Evolutionary conservation across 2,888 invertebrate genomes (phyloP), one percentile per base, ranked within the genome.

Genomic region (Eupelmus urozonus): DNA sequence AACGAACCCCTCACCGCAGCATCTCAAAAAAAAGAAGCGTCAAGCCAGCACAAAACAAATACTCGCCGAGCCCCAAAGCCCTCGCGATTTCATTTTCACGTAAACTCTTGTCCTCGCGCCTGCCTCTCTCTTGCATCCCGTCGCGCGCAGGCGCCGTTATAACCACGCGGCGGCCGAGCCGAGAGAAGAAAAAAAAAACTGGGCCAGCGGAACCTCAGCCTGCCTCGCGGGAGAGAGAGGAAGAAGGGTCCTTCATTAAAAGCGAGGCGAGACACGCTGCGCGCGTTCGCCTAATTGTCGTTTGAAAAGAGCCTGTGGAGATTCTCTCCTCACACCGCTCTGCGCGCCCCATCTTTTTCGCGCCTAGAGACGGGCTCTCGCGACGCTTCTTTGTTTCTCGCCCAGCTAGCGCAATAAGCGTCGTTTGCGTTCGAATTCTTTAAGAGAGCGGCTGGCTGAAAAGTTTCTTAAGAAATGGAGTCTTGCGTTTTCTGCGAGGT

Each of bases 211-310:
- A 60, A 67, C 59, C 51, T 63, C 34, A 55, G 65, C 62, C 73
- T 57, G 65, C 53, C 25, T 40, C 27, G 55, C 34, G 69, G 11
- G 5, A 40, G 13, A 34, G 29, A 34, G 55, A 45, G n/a, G 18
- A 49, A 29, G 63, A 53, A 71, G 72, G 72, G 63, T 70, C 76
- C 70, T 76, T 76, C 76, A 70, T 76, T 76, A 76, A 70, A 71
- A 63, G 75, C 23, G 53, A 27, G 42, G 42, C 65, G 55, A 42
- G 57, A 63, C 45, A 18, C n/a, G 51, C 29, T n/a, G 29, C 59
- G 16, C 45, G 25, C 18, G 42, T 34, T 67, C 51, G 62, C 40
- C 63, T 70, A 76, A 76, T 71, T 70, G 76, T 70, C 70, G 65
- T 65, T 63, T 55, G 59, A 49, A 23, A 51, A 29, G 18, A 53